These are phyloP conservation scores for Beaufortia kweichowensis DNA, from an alignment of 2,113 vertebrate genomes.

Conservation along the genomic window DNA sequence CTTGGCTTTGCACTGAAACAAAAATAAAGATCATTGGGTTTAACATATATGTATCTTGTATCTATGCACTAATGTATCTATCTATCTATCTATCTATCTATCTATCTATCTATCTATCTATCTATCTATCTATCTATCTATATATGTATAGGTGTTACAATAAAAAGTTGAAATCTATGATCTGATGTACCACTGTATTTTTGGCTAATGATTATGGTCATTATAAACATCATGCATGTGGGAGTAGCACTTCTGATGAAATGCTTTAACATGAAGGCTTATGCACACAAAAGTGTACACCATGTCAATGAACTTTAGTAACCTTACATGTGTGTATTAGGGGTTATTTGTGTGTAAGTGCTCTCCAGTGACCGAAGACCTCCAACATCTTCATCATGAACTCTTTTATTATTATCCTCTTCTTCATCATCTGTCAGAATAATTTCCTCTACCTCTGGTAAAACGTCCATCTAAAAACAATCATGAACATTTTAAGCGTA, in stretches of 20 bases:
- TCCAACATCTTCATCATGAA: conserved; percentile 4
- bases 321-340: conserved; percentile 49
- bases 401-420: conserved; percentile 14
- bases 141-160: neutral
- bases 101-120: no score
- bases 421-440: conserved; percentile 18
- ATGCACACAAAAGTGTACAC: conserved; percentile 33
- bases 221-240: conserved; percentile 38
- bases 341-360: conserved; percentile 35
- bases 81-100: no score
- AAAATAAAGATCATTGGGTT: neutral
- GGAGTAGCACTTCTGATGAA: conserved; percentile 7
- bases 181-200: conserved; percentile 2
- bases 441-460: conserved; percentile 13
- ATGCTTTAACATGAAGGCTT: conserved; percentile 25
- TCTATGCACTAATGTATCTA: no score
- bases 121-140: no score
- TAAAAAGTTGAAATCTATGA: neutral
- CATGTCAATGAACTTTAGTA: conserved; percentile 51
- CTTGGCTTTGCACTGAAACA: neutral
- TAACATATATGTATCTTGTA: no score
- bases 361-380: conserved; percentile 48
- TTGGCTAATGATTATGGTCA: conserved; percentile 45
- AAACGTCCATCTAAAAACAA: conserved; percentile 47
- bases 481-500: neutral